phyloP scores from a whole-genome alignment of 2,888 invertebrate genomes.

The Chouioia cunea region DNA sequence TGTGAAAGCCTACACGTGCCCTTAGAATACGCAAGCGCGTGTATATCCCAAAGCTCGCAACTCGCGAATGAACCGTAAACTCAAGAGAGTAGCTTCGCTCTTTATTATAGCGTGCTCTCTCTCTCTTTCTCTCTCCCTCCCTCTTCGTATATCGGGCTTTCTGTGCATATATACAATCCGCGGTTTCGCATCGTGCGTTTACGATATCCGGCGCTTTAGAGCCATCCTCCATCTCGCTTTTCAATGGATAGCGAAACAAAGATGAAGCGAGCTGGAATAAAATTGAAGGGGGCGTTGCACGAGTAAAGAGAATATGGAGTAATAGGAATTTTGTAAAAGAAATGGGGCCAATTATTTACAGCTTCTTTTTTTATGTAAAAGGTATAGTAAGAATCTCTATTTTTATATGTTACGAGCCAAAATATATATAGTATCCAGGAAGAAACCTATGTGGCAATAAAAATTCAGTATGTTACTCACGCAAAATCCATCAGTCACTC shows the following conservation, averaged over 20 bases:
- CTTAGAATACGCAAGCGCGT: no score
- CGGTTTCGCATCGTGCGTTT: conserved; percentile 28
- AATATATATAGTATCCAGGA: no score
- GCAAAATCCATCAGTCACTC: no score
- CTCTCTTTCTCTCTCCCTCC: no score
- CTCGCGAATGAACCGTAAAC: conserved; percentile 31
- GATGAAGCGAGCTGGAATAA: conserved; percentile 7
- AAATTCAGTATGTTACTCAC: no score
- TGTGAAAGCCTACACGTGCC: not conserved
- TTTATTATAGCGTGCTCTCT: conserved; percentile 23
- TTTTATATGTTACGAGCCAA: no score
- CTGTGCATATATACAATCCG: conserved; percentile 17
- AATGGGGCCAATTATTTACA: no score
- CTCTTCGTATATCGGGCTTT: conserved; percentile 21
- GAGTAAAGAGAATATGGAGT: not conserved
- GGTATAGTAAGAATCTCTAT: no score
- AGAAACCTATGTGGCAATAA: no score
- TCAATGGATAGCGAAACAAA: not conserved
- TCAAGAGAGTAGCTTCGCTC: conserved; percentile 21
- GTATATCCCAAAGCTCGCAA: not conserved
- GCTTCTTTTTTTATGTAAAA: no score
- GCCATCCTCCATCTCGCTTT: not conserved
- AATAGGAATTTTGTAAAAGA: no score
- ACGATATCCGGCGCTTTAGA: conserved; percentile 26
- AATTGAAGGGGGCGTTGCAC: conserved; percentile 15